Conservation (phyloP, 2,113 vertebrate species). For the Odocoileus hemionus region DNA sequence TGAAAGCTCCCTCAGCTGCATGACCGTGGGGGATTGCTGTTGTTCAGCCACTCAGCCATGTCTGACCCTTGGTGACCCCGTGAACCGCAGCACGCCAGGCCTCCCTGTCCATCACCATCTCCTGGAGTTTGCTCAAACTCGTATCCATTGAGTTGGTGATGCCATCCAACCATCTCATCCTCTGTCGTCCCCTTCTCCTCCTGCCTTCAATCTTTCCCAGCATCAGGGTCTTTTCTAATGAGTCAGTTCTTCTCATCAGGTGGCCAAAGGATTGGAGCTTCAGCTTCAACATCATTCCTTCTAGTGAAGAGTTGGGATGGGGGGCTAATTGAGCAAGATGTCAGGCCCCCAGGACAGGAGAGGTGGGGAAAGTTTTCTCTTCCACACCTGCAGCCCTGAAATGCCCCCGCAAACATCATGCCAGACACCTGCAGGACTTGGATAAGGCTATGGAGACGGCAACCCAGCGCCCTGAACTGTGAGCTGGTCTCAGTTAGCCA, state of each 20-base stretch:
- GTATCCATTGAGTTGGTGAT: background rate
- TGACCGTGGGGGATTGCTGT: too few relatives aligned
- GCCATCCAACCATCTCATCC: background rate
- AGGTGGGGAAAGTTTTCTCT: background rate
- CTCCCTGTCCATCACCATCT: background rate
- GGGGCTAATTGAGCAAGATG: too few relatives aligned
- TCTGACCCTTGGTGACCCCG: background rate
- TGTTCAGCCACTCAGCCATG: rapidly evolving
- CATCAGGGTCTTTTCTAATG: background rate
- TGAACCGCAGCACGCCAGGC: rapidly evolving
- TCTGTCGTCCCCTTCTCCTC: background rate
- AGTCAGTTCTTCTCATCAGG: background rate
- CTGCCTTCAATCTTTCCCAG: background rate
- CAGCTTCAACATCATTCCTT: background rate
- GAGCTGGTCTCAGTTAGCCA: background rate
- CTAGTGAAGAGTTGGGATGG: background rate
- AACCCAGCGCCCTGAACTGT: background rate
- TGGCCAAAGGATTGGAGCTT: background rate
- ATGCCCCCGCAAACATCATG: background rate
- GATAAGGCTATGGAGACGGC: background rate
- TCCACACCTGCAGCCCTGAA: background rate
- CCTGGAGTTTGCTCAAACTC: background rate
- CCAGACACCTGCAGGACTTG: background rate
- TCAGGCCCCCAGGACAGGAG: background rate
- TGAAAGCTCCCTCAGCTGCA: rapidly evolving